Conservation (phyloP, 2,113 vertebrate genomes). For the Laticauda colubrina region DNA sequence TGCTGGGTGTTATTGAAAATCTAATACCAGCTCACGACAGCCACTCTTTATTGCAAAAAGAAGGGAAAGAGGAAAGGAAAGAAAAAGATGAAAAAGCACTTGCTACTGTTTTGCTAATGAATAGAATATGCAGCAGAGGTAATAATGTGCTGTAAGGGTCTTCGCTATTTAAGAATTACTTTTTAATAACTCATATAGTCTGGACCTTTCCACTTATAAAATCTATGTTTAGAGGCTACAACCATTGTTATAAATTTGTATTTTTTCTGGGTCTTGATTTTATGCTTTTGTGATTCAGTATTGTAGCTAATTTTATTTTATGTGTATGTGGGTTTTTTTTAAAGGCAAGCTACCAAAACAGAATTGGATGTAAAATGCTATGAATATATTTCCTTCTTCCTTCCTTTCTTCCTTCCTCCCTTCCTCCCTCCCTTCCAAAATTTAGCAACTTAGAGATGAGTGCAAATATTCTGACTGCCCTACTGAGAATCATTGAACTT, state of each 20-base stretch:
- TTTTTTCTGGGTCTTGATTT: not conserved
- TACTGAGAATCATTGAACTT: not conserved
- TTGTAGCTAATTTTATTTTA: not conserved
- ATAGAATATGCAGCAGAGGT: slow-evolving; percentile 55
- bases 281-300: not conserved
- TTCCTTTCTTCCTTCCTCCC: too few species aligned
- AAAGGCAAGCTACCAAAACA: not conserved
- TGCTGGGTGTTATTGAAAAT: slow-evolving; percentile 62
- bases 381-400: not conserved
- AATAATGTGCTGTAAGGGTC: slow-evolving; percentile 57
- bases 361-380: not conserved
- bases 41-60: slow-evolving; percentile 57
- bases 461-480: not conserved
- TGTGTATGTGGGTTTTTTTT: not conserved
- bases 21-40: slow-evolving; percentile 31
- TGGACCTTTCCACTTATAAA: not conserved
- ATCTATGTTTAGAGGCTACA: not conserved
- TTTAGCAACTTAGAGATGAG: not conserved
- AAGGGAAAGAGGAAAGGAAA: not conserved
- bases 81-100: not conserved
- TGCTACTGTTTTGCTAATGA: slow-evolving; percentile 46
- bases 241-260: not conserved
- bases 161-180: slow-evolving; percentile 53
- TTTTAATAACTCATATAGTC: not conserved
- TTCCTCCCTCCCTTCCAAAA: not conserved